Percentiles rank a stretch among this genome's conserved stretches.
Evolutionary conservation across 2,888 invertebrate genomes (phyloP).

Genomic region (Volucella inanis): DNA sequence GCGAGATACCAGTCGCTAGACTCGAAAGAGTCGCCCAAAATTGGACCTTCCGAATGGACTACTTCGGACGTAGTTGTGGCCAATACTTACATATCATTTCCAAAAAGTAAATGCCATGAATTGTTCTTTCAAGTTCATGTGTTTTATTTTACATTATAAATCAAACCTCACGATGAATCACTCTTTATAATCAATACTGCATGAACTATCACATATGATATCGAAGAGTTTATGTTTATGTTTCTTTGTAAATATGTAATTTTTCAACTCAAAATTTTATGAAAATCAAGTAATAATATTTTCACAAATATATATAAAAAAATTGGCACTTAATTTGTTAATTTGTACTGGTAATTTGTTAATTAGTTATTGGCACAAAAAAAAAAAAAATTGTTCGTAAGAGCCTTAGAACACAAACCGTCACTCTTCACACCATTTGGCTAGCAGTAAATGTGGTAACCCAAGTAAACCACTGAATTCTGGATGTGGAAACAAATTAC

Average conservation of each 20-base stretch:
- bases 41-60: too few relatives aligned
- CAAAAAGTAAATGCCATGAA: too few relatives aligned
- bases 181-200: slow-evolving; percentile 1
- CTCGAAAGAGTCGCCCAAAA: too few relatives aligned
- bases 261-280: too few relatives aligned
- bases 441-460: neutral
- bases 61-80: too few relatives aligned
- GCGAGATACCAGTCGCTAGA: too few relatives aligned
- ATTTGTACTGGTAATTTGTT: too few relatives aligned
- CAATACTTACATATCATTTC: too few relatives aligned
- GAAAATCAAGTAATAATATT: neutral
- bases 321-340: neutral
- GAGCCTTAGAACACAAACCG: slow-evolving; percentile 1
- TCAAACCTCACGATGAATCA: too few relatives aligned
- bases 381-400: neutral
- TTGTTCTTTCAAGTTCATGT: too few relatives aligned
- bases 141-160: too few relatives aligned
- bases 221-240: neutral
- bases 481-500: neutral
- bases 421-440: neutral
- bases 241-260: too few relatives aligned
- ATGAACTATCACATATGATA: slow-evolving; percentile 3
- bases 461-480: neutral
- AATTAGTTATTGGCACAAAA: neutral
- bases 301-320: neutral